Percentiles rank a stretch among this genome's conserved stretches.
Evolutionary conservation across 2,113 vertebrate species (phyloP).

Genomic region (Albula goreensis): DNA sequence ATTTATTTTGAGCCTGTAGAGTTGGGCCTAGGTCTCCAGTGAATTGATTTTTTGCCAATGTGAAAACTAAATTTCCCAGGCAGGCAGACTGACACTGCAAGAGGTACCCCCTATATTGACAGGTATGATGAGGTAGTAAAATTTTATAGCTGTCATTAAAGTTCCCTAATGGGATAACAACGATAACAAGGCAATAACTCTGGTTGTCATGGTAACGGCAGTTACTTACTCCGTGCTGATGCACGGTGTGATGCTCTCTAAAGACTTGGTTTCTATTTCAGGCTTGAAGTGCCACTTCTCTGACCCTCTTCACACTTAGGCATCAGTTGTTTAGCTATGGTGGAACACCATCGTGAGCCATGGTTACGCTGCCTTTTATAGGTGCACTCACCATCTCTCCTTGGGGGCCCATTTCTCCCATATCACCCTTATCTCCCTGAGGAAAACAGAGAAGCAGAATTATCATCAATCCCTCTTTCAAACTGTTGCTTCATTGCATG

Average conservation of each 20-base stretch:
- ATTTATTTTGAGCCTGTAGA: no score
- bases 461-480: neutral
- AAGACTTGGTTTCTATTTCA: no score
- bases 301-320: neutral
- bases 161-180: no score
- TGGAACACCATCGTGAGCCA: neutral
- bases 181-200: conserved; percentile 4
- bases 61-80: neutral
- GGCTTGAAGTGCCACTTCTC: no score
- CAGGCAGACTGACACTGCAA: conserved; percentile 2
- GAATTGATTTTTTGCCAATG: no score
- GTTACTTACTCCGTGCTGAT: neutral
- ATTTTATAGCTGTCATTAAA: neutral
- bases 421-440: conserved; percentile 72
- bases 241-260: no score
- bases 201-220: neutral
- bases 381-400: conserved; percentile 58
- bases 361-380: neutral
- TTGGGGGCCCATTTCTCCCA: conserved; percentile 63
- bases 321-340: neutral
- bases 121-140: conserved; percentile 2
- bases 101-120: neutral
- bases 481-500: neutral
- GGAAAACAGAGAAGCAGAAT: conserved; percentile 9
- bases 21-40: no score